Evolutionary conservation across 2,888 invertebrate species (phyloP), one percentile per base, ranked within the genome.

Genomic region (Phyllotreta cruciferae): DNA sequence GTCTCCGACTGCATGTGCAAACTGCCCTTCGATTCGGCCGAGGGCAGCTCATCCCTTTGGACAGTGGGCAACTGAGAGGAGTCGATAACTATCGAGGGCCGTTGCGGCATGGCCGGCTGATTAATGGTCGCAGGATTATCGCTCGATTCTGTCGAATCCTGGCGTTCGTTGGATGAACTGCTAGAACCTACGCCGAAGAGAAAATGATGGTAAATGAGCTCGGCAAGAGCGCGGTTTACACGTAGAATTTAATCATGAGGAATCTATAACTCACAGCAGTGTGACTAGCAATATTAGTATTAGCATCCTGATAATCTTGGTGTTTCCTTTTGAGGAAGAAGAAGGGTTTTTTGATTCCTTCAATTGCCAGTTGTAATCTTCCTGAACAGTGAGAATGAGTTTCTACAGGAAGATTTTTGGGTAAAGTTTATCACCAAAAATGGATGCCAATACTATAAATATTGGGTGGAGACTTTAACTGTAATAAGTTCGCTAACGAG

Each of bases 1-100:
- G 82, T 82, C 76, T 82, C 82, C 39, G 81, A 79, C 66, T 81
- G 82, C 80, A 82, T 80, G 69, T 81, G 81, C 39, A 82, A 75
- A 73, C 81, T 81, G 58, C 69, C 74, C 66, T 79, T 79, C 41
- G 81, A 81, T 63, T 79, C 80, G 60, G 80, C 77, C 71, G 79
- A 80, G 49, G 68, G 64, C 14, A 70, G 74, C 34, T 73, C 69
- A 60, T 74, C 71, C 70, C 77, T 73, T 62, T 72, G 70, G 67
- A 78, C 73, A 38, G 79, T 78, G 9, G 81, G 82, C 67, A 81
- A 73, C 70, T 81, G 79, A 36, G 80, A 80, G 9, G 81, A 81
- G 72, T 82, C 81, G 41, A 81, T 77, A 44, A 81, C 74, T 47
- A 81, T 81, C 5, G 81, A 79, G 3, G 80, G 81, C 65, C 79